Evolutionary conservation across 2,797 vertebrate species (phyloP).

Genomic region (Anguilla anguilla): DNA sequence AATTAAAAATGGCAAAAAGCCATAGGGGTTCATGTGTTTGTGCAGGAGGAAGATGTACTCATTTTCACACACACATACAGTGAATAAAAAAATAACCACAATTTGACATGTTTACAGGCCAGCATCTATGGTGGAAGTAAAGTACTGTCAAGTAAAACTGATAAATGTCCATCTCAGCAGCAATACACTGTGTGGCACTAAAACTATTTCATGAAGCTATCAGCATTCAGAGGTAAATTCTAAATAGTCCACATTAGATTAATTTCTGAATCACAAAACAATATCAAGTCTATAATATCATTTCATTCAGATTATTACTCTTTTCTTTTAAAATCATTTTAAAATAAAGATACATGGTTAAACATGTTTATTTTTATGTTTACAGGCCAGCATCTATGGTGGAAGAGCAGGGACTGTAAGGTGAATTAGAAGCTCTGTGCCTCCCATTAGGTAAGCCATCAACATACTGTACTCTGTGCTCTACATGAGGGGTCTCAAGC

Average conservation of each 20-base stretch:
- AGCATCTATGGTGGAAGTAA: constrained; percentile 18
- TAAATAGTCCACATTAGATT: neutral
- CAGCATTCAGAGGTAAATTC: neutral
- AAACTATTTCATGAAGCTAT: neutral
- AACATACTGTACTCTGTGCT: neutral
- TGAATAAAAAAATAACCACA: neutral
- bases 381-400: constrained; percentile 55
- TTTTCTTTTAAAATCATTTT: neutral
- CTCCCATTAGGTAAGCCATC: constrained; percentile 12
- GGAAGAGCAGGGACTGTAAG: constrained; percentile 61
- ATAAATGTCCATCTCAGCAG: neutral
- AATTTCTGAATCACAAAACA: neutral
- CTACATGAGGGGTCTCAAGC: neutral
- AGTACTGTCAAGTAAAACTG: neutral
- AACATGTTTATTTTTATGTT: neutral
- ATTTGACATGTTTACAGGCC: constrained; percentile 58
- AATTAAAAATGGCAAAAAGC: neutral
- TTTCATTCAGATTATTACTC: neutral
- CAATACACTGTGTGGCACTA: neutral
- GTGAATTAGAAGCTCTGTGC: neutral
- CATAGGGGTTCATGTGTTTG: neutral
- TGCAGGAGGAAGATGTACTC: neutral
- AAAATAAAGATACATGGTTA: neutral
- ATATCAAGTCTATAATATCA: neutral
- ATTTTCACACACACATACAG: neutral